Evolutionary conservation across 2,113 vertebrate genomes (phyloP).

Genomic region (Xiphophorus hellerii): DNA sequence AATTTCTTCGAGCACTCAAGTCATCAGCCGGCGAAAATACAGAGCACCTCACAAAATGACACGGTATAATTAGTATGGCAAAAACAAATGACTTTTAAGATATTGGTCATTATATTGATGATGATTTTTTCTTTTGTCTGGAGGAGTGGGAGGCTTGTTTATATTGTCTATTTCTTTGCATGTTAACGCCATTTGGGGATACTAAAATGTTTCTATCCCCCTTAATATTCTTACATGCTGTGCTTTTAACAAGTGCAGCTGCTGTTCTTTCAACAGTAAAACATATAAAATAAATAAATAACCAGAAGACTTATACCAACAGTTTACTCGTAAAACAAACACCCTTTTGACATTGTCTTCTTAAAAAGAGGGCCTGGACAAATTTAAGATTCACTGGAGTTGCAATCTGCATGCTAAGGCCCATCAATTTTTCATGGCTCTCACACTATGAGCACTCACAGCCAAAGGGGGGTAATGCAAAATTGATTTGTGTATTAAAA

Average conservation of each 20-base stretch:
- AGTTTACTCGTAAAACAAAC: conserved; percentile 70
- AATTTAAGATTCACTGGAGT: conserved; percentile 82
- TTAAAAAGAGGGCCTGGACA: conserved; percentile 68
- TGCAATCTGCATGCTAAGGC: conserved; percentile 85
- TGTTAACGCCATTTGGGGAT: conserved; percentile 18
- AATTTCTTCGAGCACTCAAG: conserved; percentile 69
- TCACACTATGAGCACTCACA: conserved; percentile 84
- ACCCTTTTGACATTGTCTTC: conserved; percentile 80
- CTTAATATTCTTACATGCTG: conserved; percentile 20
- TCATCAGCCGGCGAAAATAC: conserved; percentile 61
- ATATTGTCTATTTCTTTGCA: conserved; percentile 7
- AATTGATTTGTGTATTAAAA: conserved; percentile 94
- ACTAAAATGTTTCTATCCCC: conserved; percentile 24
- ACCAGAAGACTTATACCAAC: conserved; percentile 23
- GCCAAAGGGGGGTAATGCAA: conserved; percentile 89
- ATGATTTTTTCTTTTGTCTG: conserved; percentile 16
- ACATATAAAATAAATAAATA: background rate
- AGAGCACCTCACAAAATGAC: conserved; percentile 55
- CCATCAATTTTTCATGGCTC: conserved; percentile 92
- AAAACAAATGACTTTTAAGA: conserved; percentile 65
- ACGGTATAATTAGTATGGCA: conserved; percentile 54
- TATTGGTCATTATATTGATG: conserved; percentile 33
- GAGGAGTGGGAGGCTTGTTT: conserved; percentile 11
- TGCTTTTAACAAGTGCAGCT: conserved; percentile 38
- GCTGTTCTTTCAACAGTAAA: conserved; percentile 24